Evolutionary conservation across 2,797 vertebrate genomes (phyloP).

Genomic region (Philypnodon macrostomus): DNA sequence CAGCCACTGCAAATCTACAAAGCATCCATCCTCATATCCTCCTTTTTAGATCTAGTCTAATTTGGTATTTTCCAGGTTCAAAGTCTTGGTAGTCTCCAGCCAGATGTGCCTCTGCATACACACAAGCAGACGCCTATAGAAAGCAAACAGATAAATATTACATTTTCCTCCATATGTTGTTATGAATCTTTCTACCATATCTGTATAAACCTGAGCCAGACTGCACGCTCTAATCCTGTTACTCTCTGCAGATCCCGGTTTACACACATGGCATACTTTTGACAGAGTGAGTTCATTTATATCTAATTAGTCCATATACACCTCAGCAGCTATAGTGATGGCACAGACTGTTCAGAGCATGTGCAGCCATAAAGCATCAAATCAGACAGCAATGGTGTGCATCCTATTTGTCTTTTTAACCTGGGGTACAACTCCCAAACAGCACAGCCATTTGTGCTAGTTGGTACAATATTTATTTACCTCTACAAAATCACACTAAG

Average conservation of each 20-base stretch:
- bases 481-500: too few species aligned
- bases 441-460: too few species aligned
- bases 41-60: too few species aligned
- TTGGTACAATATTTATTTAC: too few species aligned
- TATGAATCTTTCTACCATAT: background rate
- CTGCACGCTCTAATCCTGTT: slow-evolving; percentile 2
- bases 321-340: background rate
- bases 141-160: background rate
- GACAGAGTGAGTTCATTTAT: slow-evolving; percentile 2
- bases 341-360: background rate
- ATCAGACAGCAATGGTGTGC: too few species aligned
- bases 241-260: background rate
- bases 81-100: too few species aligned
- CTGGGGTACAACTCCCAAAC: background rate
- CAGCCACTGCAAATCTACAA: too few species aligned
- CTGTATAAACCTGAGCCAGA: background rate
- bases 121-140: background rate
- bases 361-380: too few species aligned
- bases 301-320: background rate
- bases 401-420: too few species aligned
- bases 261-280: background rate
- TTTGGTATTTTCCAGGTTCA: too few species aligned
- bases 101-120: too few species aligned
- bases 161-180: background rate
- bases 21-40: too few species aligned